phyloP scores from a whole-genome alignment of 2,888 invertebrate genomes.

The Sarcophaga caerulescens region DNA sequence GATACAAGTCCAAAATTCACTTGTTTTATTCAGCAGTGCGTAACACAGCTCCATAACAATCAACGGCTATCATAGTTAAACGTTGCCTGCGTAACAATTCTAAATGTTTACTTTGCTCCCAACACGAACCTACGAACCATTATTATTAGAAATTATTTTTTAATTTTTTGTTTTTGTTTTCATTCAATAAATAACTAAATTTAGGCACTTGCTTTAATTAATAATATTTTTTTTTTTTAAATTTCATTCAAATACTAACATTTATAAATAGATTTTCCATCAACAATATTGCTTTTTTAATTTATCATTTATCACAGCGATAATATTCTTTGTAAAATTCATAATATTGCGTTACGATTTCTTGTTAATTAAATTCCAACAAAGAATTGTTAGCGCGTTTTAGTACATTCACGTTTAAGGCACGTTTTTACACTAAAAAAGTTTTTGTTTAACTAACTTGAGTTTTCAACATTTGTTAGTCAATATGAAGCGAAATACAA shows the following conservation, averaged over 20 bases:
- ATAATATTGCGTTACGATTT: not conserved
- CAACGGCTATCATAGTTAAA: constrained; percentile 25
- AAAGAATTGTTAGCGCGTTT: constrained; percentile 22
- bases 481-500: constrained; percentile 36
- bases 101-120: not conserved
- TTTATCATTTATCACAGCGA: constrained; percentile 3
- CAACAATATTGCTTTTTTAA: not conserved
- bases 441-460: constrained; percentile 28
- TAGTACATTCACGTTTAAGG: constrained; percentile 57
- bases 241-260: constrained; percentile 49
- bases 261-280: not conserved
- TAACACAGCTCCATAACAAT: constrained; percentile 29
- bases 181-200: not conserved
- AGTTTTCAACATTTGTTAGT: constrained; percentile 24
- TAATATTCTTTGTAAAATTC: not conserved
- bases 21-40: constrained; percentile 45
- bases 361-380: not conserved
- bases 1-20: constrained; percentile 1
- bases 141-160: too few relatives aligned
- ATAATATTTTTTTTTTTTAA: not conserved
- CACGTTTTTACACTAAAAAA: constrained; percentile 59
- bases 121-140: too few relatives aligned
- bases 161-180: not conserved
- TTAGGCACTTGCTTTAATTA: not conserved
- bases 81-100: not conserved